Base-by-base conservation (phyloP, 1,140 invertebrate genomes). In the Papilio polytes region DNA sequence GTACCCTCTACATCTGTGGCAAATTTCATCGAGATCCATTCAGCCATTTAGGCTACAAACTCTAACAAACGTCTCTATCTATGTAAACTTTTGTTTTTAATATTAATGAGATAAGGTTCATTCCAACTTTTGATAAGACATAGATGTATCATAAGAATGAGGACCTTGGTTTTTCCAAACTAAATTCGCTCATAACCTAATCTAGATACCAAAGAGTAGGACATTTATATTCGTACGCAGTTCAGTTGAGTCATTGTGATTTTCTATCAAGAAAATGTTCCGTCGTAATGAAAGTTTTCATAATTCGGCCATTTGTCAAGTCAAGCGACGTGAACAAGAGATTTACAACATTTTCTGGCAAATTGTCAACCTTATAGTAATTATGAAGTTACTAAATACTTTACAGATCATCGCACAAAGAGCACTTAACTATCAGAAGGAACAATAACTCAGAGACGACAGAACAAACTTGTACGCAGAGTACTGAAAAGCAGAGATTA, bases 261-360 rank as follows among this genome's bases (percentile, higher is more conserved):
- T 74, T 48, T 12, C 18, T n/a, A 20, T n/a, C 36, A 41, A 41
- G 20, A 20, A 44, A 44, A 22, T 44, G 8, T 74, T 74, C 20
- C 36, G n/a, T 46, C 44, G 73, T 44, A 10, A 18, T 46, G 41
- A 74, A 74, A 74, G n/a, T 74, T 41, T 44, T 12, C 18, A 44
- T 74, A 44, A 48, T 46, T 22, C 41, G 44, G 73, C 20, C 10
- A 74, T 46, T 74, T 74, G 73, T 74, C 73, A 74, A 74, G 41
- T 46, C 18, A 74, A 74, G 73, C 41, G 44, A 74, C 18, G 41
- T 74, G n/a, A 44, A 73, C 3, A 70, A 31, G 63, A 13, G 7
- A 31, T 70, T 70, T 70, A 70, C 26, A 36, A 70, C 63, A 31
- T 70, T 70, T 70, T 70, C 63, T 70, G 63, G 63, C 63, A 70